phyloP scores from a whole-genome alignment of 35 echinoderm and acorn worm species.

The Acanthaster planci region DNA sequence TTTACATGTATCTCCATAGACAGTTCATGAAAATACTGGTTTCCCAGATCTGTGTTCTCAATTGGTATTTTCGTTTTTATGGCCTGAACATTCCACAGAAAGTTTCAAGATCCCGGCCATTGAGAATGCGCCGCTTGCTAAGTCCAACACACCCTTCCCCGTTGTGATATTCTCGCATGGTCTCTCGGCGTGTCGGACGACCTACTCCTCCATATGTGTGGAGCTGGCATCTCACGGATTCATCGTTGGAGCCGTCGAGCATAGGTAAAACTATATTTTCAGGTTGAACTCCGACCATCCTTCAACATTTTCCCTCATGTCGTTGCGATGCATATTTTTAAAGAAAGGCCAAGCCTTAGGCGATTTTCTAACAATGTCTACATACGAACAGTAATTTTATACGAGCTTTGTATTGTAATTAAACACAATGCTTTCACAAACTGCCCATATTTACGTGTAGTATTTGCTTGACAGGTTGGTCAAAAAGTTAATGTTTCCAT shows the following conservation, averaged over 20 bases:
- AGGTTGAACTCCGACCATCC: background rate
- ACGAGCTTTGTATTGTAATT: too few relatives aligned
- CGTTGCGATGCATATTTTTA: too few relatives aligned
- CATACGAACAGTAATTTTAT: too few relatives aligned
- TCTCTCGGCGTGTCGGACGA: constrained; percentile 72
- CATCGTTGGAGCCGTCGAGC: constrained; percentile 91
- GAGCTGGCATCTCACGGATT: constrained; percentile 86
- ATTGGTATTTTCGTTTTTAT: background rate
- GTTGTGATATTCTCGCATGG: constrained; percentile 90
- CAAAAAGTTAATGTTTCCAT: too few relatives aligned
- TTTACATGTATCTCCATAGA: too few relatives aligned
- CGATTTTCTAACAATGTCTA: too few relatives aligned
- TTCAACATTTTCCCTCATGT: too few relatives aligned
- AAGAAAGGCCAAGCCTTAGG: too few relatives aligned
- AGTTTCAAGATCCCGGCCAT: constrained; percentile 53
- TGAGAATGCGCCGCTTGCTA: constrained; percentile 57
- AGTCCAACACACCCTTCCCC: constrained; percentile 42
- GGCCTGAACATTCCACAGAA: constrained; percentile 47
- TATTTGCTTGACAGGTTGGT: too few relatives aligned
- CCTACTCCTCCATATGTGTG: constrained; percentile 67
- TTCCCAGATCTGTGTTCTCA: background rate
- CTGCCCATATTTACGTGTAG: too few relatives aligned
- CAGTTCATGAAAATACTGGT: background rate
- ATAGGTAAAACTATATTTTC: constrained; percentile 56
- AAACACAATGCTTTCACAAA: too few relatives aligned